Evolutionary conservation across 1,140 invertebrate species (phyloP), one percentile per base, ranked within the genome.

Genomic region (Bombus picipes): DNA sequence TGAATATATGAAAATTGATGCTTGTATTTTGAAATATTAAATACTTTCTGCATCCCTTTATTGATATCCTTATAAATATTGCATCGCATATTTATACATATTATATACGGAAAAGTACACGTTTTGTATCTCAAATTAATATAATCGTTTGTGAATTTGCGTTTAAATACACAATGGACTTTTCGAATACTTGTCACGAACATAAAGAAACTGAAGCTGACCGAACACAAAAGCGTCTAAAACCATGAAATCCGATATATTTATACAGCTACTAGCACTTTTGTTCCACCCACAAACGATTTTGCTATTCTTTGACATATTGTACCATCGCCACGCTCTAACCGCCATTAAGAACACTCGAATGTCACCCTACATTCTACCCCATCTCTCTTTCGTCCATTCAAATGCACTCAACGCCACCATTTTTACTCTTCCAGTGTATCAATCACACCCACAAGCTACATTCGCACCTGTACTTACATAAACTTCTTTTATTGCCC

Each of bases 381-480:
- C 0, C 10, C 1, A 28, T 53, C 32, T 32, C 28, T 22, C 3
- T 75, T 53, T 75, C 22, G 25, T 28, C 37, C 28, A 75, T 74
- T 43, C 72, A 25, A 74, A 74, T 47, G 37, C 41, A 75, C 32
- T 75, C 32, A 13, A 18, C 32, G 32, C 43, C 1, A 25, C 32
- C 32, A 34, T 53, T 75, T 53, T 53, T 43, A 25, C 22, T 15
- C 41, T 34, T 53, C 22, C 4, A 41, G 37, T 65, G 41, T 41
- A 65, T 78, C 75, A 78, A 65, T 78, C 39, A 65, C 59, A 41
- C 28, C 25, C 25, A n/a, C 47, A 57, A 57, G 43, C 47, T 12
- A 22, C 47, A 10, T n/a, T 39, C 75, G 10, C 57, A 39, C 57
- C 37, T 78, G 28, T 41, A 41, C 57, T 65, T 32, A 65, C 25